Base-by-base conservation (phyloP, 1,140 invertebrate species). In the Cydia splendana region DNA sequence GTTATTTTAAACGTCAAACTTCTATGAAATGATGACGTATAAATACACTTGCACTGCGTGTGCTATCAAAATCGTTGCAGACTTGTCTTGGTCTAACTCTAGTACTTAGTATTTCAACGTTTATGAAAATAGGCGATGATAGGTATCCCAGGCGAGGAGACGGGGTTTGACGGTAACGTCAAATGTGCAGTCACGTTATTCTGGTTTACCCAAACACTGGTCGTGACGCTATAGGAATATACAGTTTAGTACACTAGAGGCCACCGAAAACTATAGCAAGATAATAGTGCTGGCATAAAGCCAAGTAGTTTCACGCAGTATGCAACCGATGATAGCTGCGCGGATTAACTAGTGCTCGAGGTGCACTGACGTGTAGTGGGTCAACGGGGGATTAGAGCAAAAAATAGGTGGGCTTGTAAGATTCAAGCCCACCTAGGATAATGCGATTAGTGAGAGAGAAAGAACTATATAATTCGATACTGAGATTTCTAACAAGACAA, bases 391-490 rank as follows among this genome's bases (percentile, higher is more conserved):
- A 62, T 62, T 62, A 62, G 18, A 62, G 2, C 78, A 82, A 80
- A 81, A 78, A 82, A 81, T 42, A 82, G 79, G 51, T 53, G 45
- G n/a, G 53, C 3, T 7, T 18, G 57, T 24, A 24, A 24, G 7
- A 48, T 78, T 76, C 65, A 42, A 42, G 38, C 38, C 38, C 38
- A 15, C 3, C 13, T 5, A 2, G n/a, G 51, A 7, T 53, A n/a
- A 53, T 53, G 51, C 0, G 48, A 9, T 51, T 13, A 51, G 15
- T 42, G 7, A 42, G 10, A 42, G 38, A 10, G 5, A 38, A 38
- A 30, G 30, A 30, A 38, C 6, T 38, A 38, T 6, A 7, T 0
- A 38, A 38, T 38, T 38, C 34, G 34, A 38, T 30, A 30, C 30
- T 30, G 4, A 30, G 30, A 30, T 30, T 38, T 38, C 30, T 34